Evolutionary conservation across 2,888 invertebrate species (phyloP), one percentile per base, ranked within the genome.

Genomic region (Colostygia pectinataria): DNA sequence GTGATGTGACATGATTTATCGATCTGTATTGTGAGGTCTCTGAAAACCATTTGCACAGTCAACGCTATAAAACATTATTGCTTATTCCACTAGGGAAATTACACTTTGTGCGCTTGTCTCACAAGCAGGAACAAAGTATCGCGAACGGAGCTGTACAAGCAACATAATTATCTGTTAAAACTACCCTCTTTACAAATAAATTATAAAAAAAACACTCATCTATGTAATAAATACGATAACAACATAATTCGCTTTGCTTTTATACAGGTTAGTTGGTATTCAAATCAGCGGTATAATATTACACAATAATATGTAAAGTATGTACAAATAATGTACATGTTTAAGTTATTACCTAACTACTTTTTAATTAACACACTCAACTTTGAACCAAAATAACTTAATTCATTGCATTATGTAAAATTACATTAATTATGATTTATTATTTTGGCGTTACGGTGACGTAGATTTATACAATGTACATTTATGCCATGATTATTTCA

Each of bases 201-300:
- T 88, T 86, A 89, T 71, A 71, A 82, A 79, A 78, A 82, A 81
- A 83, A 77, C 83, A 81, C 81, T 80, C 71, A 68, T 72, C 74
- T 71, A 70, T 68, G 75, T 80, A 84, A 87, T 88, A 89, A 89
- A 89, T 89, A 89, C 74, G 71, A 77, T 86, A 85, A 85, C 78
- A 79, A 78, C 73, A 66, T 65, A 68, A 63, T 59, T 67, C 59
- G 60, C 62, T 60, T 50, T 64, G 74, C 75, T 77, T 74, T 77
- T 75, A 77, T 74, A 78, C 65, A 65, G 74, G 50, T 43, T 28
- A 48, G 32, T 34, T 47, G 24, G 24, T 40, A 40, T 49, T 41
- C 39, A 45, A 41, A 45, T 34, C 25, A 39, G 40, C 40, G 27
- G 28, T 39, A 40, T 50, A 25, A 8, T 37, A 49, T 33, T 28